phyloP scores from a whole-genome alignment of 2,797 vertebrate species.

The Syndactyla subalaris region DNA sequence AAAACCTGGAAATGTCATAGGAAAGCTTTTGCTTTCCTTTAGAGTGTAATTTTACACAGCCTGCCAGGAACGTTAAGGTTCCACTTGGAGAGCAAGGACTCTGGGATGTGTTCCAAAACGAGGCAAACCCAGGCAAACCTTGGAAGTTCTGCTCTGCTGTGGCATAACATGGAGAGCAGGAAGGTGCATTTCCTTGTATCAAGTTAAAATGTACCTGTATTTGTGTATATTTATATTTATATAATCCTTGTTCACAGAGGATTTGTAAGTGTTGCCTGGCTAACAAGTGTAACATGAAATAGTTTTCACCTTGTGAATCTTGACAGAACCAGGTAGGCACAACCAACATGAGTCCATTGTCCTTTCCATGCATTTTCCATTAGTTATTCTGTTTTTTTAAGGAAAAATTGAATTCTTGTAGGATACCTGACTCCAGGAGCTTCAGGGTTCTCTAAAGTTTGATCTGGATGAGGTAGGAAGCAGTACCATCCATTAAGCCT shows the following conservation, averaged over 20 bases:
- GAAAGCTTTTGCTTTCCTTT: conserved; percentile 59
- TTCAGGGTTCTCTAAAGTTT: not conserved
- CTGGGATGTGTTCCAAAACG: not conserved
- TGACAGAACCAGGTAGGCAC: not conserved
- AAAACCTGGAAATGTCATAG: conserved; percentile 70
- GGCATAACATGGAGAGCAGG: not conserved
- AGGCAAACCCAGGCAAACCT: not conserved
- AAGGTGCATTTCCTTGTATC: not conserved
- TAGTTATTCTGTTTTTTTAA: accelerated
- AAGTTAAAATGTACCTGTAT: not conserved
- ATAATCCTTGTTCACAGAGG: not conserved
- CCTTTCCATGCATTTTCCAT: not conserved
- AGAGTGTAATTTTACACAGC: not conserved
- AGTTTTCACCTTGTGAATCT: not conserved
- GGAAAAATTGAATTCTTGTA: not conserved
- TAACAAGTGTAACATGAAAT: not conserved
- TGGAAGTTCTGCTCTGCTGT: not conserved
- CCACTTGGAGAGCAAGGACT: not conserved
- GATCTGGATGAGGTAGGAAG: not conserved
- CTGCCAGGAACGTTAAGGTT: not conserved
- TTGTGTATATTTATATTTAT: not conserved
- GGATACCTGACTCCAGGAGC: not conserved
- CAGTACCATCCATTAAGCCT: not conserved
- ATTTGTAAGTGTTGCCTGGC: not conserved
- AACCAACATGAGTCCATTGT: not conserved